These are phyloP conservation scores for Leptopilina drosophilae DNA, from an alignment of 2,888 invertebrate genomes.

Conservation along the genomic window DNA sequence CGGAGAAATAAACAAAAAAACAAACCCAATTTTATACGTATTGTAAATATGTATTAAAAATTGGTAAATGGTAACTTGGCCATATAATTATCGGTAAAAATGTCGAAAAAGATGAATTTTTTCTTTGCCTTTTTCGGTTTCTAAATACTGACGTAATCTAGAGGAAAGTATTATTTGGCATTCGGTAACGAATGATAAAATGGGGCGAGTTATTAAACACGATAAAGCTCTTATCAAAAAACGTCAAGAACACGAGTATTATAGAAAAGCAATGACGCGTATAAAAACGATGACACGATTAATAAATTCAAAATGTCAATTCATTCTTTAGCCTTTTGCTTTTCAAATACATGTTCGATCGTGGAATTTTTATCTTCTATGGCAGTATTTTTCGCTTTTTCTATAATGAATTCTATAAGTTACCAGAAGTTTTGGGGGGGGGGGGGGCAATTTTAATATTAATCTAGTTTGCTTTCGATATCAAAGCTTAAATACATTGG, in stretches of 20 bases:
- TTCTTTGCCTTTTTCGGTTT: neutral
- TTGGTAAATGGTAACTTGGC: conserved; percentile 9
- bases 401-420: conserved; percentile 10
- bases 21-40: neutral
- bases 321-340: conserved; percentile 59
- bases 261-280: conserved; percentile 57
- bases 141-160: conserved; percentile 37
- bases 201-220: conserved; percentile 19
- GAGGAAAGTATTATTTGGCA: conserved; percentile 39
- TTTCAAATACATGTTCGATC: conserved; percentile 55
- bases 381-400: conserved; percentile 66
- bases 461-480: conserved; percentile 44
- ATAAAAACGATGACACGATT: conserved; percentile 40
- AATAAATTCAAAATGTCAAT: conserved; percentile 42
- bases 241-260: conserved; percentile 54
- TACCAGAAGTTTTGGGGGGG: neutral
- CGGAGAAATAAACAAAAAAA: neutral
- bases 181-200: conserved; percentile 32
- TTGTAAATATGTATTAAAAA: conserved; percentile 6
- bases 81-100: conserved; percentile 28
- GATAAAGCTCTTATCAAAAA: conserved; percentile 59
- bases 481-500: conserved; percentile 64
- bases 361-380: conserved; percentile 43
- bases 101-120: conserved; percentile 2
- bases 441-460: conserved; percentile 18